These are phyloP conservation scores for Drosophila sechellia DNA, from an alignment of 1,140 invertebrate genomes.

Conservation along the genomic window DNA sequence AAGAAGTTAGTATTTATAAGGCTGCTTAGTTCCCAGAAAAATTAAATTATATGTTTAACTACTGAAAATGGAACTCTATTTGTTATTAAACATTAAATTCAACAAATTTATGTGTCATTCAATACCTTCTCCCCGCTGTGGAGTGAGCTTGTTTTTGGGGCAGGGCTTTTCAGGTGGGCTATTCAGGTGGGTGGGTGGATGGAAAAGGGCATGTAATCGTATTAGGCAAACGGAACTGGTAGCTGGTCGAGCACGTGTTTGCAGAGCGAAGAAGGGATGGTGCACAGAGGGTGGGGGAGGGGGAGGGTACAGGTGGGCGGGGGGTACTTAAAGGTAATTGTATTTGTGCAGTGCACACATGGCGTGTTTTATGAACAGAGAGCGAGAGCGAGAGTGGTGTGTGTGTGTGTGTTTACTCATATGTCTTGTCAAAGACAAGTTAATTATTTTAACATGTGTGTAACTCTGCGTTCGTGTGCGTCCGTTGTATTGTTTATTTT, in stretches of 20 bases:
- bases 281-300: background rate
- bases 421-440: slow-evolving; percentile 80
- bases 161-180: slow-evolving; percentile 15
- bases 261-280: slow-evolving; percentile 2
- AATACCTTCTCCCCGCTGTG: too few relatives aligned
- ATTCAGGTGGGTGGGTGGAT: background rate
- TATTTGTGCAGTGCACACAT: slow-evolving; percentile 69
- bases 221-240: slow-evolving; percentile 77
- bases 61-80: too few relatives aligned
- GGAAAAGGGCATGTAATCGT: slow-evolving; percentile 51
- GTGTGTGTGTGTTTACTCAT: slow-evolving; percentile 76
- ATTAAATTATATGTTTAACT: too few relatives aligned
- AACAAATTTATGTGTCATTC: too few relatives aligned
- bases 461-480: slow-evolving; percentile 9
- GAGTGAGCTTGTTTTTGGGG: slow-evolving; percentile 18
- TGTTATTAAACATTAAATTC: too few relatives aligned
- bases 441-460: slow-evolving; percentile 75
- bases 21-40: too few relatives aligned
- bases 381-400: slow-evolving; percentile 33
- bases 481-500: slow-evolving; percentile 66
- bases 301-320: slow-evolving; percentile 1
- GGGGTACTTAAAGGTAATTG: slow-evolving; percentile 72
- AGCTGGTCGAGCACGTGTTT: slow-evolving; percentile 59
- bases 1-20: too few relatives aligned
- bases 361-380: slow-evolving; percentile 50